These are phyloP conservation scores for Baccha elongata DNA, from an alignment of 2,888 invertebrate genomes.

Conservation along the genomic window DNA sequence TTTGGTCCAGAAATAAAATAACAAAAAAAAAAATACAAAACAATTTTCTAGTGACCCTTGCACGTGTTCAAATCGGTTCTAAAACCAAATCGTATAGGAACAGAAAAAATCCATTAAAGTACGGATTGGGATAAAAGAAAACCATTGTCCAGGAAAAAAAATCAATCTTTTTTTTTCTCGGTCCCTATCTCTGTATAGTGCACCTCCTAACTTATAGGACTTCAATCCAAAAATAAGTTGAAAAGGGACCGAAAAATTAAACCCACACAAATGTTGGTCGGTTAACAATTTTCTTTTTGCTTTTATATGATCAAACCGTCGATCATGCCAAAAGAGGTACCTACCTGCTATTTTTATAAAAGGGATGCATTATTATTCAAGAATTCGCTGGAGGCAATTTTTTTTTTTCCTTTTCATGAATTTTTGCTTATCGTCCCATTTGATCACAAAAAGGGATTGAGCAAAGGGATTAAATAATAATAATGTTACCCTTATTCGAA, in stretches of 20 bases:
- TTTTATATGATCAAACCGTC: slow-evolving; percentile 47
- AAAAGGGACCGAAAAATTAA: slow-evolving; percentile 57
- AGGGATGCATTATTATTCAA: slow-evolving; percentile 68
- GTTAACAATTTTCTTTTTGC: slow-evolving; percentile 7
- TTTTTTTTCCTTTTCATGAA: slow-evolving; percentile 5
- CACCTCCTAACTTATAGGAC: slow-evolving; percentile 25
- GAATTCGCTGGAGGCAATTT: slow-evolving; percentile 62
- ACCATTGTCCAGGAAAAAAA: slow-evolving; percentile 55
- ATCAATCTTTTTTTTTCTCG: slow-evolving; percentile 18
- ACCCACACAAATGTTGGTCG: slow-evolving; percentile 64
- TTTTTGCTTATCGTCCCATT: slow-evolving; percentile 46
- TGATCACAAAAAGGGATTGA: slow-evolving; percentile 63
- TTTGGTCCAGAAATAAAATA: slow-evolving; percentile 44
- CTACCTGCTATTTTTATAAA: slow-evolving; percentile 24
- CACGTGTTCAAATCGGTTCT: slow-evolving; percentile 71
- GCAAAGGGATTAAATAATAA: slow-evolving; percentile 69
- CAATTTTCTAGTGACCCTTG: slow-evolving; percentile 64
- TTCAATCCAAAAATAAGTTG: slow-evolving; percentile 39
- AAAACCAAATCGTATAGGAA: slow-evolving; percentile 62
- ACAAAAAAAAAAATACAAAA: no score
- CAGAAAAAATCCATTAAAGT: slow-evolving; percentile 71
- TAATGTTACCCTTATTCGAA: slow-evolving; percentile 61
- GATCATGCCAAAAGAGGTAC: slow-evolving; percentile 63
- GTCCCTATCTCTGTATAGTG: background rate
- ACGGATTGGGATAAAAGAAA: slow-evolving; percentile 55